Evolutionary conservation across 2,113 vertebrate genomes (phyloP).

Genomic region (Tragelaphus scriptus): DNA sequence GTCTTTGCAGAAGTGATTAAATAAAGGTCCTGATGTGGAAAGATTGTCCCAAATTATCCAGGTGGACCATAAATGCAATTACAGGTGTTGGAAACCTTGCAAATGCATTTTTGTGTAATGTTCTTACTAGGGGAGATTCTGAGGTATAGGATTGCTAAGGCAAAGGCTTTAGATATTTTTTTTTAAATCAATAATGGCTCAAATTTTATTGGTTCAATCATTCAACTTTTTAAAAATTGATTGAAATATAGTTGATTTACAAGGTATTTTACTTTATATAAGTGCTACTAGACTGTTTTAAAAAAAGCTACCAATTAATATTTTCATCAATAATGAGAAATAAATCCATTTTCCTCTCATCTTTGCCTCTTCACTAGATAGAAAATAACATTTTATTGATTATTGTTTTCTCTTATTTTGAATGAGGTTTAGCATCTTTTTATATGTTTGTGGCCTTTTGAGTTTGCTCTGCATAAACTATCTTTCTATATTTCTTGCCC

Average conservation of each 20-base stretch:
- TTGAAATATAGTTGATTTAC: background rate
- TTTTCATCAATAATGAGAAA: background rate
- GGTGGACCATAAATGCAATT: background rate
- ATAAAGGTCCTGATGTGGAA: background rate
- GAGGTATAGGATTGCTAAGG: background rate
- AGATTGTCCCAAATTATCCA: background rate
- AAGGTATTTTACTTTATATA: background rate
- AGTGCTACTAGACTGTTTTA: background rate
- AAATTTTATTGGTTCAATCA: background rate
- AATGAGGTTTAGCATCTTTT: background rate
- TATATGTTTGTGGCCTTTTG: background rate
- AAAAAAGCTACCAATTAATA: background rate
- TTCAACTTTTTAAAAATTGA: background rate
- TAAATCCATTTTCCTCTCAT: background rate
- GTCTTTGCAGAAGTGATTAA: background rate
- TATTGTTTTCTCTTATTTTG: background rate
- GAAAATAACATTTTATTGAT: background rate
- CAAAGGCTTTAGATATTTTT: background rate
- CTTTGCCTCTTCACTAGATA: background rate
- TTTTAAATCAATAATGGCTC: background rate
- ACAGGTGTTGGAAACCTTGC: background rate
- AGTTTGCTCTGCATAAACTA: background rate
- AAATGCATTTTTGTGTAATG: background rate
- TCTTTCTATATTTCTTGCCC: background rate
- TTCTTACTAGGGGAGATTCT: background rate